Conservation (phyloP, 2,888 invertebrate species). For the Lasioglossum vierecki region DNA sequence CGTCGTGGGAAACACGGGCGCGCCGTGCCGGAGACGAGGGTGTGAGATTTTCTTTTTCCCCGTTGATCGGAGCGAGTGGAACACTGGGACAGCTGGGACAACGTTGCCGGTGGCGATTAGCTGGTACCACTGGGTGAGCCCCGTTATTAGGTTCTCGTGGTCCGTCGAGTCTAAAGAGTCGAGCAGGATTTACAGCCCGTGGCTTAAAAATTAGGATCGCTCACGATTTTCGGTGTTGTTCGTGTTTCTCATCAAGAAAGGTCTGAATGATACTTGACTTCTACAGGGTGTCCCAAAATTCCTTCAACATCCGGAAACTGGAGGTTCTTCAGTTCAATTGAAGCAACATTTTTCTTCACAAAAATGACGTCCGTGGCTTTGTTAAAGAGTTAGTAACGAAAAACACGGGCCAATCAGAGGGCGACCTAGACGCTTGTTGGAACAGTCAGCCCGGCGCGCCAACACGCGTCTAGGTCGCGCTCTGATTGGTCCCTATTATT, state of each 20-base stretch:
- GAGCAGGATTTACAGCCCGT: not conserved
- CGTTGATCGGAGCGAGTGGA: not conserved
- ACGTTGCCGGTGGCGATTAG: not conserved
- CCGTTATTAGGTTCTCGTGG: not conserved
- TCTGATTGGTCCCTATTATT: too few species aligned
- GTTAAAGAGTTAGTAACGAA: too few species aligned
- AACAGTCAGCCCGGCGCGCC: too few species aligned
- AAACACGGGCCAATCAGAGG: too few species aligned
- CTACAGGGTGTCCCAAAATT: too few species aligned
- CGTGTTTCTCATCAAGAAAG: not conserved
- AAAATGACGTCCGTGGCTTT: too few species aligned
- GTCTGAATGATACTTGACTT: not conserved
- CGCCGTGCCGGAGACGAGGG: slow-evolving; percentile 16
- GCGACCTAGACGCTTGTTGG: too few species aligned
- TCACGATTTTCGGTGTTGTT: not conserved
- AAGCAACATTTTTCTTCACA: too few species aligned
- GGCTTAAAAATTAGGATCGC: not conserved
- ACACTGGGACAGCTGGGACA: slow-evolving; percentile 19
- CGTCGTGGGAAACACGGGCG: slow-evolving; percentile 48
- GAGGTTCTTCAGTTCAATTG: too few species aligned
- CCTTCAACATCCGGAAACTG: too few species aligned
- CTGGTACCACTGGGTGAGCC: not conserved
- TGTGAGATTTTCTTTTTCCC: slow-evolving; percentile 30
- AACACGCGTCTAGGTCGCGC: too few species aligned
- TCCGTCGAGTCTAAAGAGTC: not conserved